Evolutionary conservation across 1,140 invertebrate genomes (phyloP).

Genomic region (Leptinotarsa undecemlineata): DNA sequence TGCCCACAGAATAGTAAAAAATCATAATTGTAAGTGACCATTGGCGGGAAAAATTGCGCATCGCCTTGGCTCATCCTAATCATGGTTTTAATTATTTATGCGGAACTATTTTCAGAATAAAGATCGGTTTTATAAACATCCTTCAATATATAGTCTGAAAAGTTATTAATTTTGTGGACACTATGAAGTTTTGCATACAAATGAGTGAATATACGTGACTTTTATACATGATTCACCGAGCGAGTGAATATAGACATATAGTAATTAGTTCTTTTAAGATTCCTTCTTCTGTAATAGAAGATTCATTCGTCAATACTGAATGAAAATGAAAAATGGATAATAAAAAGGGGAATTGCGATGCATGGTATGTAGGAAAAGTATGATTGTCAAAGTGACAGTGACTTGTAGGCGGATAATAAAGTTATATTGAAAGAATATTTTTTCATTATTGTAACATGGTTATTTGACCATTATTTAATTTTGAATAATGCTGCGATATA

Average conservation of each 20-base stretch:
- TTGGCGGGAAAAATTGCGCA: neutral
- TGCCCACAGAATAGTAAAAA: neutral
- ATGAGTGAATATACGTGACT: neutral
- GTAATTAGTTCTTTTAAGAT: neutral
- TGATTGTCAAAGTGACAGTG: neutral
- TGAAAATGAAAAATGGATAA: neutral
- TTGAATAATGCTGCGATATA: neutral
- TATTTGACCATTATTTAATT: neutral
- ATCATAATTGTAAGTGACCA: neutral
- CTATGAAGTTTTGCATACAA: neutral
- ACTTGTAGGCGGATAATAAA: neutral
- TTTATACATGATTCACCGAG: neutral
- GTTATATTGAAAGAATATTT: neutral
- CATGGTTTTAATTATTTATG: neutral
- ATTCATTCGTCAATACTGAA: neutral
- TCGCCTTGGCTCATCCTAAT: too few relatives aligned
- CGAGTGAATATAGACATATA: neutral
- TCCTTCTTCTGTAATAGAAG: neutral
- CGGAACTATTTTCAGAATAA: slow-evolving; percentile 1
- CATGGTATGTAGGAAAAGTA: slow-evolving; percentile 3
- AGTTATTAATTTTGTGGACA: neutral
- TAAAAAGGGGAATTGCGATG: neutral
- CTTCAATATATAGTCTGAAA: neutral
- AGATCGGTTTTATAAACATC: neutral
- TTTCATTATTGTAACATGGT: neutral